These are phyloP conservation scores for Virgularia gustaviana DNA, from an alignment of 92 coral and sea anemone species.

Conservation along the genomic window DNA sequence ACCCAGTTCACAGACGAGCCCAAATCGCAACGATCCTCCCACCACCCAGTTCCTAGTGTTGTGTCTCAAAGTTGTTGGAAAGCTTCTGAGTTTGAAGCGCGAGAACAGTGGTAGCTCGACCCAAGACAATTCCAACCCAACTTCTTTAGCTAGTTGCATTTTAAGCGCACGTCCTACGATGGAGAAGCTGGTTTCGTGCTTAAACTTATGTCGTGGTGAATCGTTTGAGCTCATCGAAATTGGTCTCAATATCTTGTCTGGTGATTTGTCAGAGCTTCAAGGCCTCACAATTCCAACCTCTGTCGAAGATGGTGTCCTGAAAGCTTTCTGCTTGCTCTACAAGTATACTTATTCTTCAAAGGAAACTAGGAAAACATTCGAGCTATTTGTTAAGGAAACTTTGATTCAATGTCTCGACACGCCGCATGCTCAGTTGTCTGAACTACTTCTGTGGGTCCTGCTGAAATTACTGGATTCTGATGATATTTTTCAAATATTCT, in stretches of 20 bases:
- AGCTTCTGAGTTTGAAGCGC: not conserved
- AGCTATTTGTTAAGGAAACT: slow-evolving; percentile 27
- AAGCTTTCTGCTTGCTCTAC: slow-evolving; percentile 63
- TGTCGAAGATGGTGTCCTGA: slow-evolving; percentile 84
- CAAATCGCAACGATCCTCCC: not conserved
- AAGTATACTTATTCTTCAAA: slow-evolving; percentile 52
- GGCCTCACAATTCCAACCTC: slow-evolving; percentile 63
- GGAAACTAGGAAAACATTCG: slow-evolving; percentile 45
- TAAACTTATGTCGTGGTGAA: slow-evolving; percentile 56
- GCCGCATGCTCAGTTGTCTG: slow-evolving; percentile 52
- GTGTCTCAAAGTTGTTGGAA: not conserved
- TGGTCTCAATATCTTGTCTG: slow-evolving; percentile 20
- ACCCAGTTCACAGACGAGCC: not conserved
- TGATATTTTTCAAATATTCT: slow-evolving; percentile 59
- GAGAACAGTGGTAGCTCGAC: not conserved
- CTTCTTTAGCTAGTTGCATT: slow-evolving; percentile 5
- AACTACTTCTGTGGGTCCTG: slow-evolving; percentile 76
- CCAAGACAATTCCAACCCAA: not conserved
- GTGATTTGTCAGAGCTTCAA: slow-evolving; percentile 30
- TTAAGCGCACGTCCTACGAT: slow-evolving; percentile 22
- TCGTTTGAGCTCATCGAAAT: slow-evolving; percentile 28
- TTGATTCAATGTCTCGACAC: not conserved
- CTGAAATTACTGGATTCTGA: slow-evolving; percentile 60
- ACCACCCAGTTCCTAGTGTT: not conserved
- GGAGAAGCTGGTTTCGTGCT: slow-evolving; percentile 64